Evolutionary conservation across 2,888 invertebrate species (phyloP).

Genomic region (Norana najaformis): DNA sequence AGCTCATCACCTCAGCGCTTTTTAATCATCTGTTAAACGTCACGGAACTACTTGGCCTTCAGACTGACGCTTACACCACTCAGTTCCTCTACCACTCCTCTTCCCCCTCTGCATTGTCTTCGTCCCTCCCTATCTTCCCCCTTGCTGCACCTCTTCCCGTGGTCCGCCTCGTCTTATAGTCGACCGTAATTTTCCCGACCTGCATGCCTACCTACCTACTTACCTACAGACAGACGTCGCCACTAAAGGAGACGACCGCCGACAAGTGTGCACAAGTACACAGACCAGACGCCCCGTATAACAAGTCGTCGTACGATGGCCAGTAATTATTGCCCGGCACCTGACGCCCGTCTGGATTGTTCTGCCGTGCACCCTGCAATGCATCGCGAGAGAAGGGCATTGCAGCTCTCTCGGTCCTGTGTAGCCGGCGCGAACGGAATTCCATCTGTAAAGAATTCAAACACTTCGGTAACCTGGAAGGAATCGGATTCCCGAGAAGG

Average conservation of each 20-base stretch:
- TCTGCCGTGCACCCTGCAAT: neutral
- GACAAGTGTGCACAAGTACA: neutral
- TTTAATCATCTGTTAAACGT: neutral
- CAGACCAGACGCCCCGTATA: neutral
- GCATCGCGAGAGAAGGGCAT: neutral
- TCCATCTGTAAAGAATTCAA: neutral
- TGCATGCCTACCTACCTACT: too few relatives aligned
- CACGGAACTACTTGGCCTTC: neutral
- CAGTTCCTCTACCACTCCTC: neutral
- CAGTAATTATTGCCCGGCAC: neutral
- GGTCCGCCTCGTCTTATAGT: neutral
- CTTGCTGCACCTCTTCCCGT: neutral
- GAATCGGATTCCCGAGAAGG: neutral
- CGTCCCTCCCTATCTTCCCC: conserved; percentile 13
- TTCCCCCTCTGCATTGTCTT: neutral
- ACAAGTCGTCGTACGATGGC: conserved; percentile 6
- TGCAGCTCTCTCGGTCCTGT: neutral
- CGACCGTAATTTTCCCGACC: neutral
- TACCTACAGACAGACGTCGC: neutral
- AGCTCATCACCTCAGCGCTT: neutral
- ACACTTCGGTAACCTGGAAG: neutral
- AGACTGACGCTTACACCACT: neutral
- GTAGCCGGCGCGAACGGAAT: neutral
- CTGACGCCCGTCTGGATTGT: neutral
- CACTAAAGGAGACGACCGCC: neutral